Base-by-base conservation (phyloP, 2,113 vertebrate genomes). In the Edolisoma coerulescens region DNA sequence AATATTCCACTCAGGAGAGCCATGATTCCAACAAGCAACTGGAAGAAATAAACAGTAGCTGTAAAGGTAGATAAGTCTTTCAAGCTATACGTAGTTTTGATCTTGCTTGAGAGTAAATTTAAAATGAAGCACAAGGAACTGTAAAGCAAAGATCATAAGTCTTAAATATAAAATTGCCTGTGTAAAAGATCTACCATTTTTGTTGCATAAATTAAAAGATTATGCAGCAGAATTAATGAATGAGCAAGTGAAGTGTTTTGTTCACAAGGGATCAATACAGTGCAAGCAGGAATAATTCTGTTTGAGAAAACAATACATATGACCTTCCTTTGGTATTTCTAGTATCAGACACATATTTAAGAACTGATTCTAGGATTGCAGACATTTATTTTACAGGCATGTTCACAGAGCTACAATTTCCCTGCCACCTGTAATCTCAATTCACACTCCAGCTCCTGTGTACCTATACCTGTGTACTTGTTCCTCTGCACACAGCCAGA, bases 21-120 rank as follows among this genome's bases (percentile, higher is more conserved):
- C 97, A 99, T 97, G 90, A 98, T 97, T 87, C 98, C 99, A 88
- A 99, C 98, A 41, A 99, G 98, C 73, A 99, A 86, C 99, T 99
- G 83, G 76, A 97, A 92, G 39, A 94, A 90, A 97, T 61, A 95
- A 96, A 87, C 61, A 93, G 45, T 33, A 93, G 64, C 20, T 86
- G 92, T 96, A 90, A 93, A 74, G 32, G 49, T 64, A 57, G 79
- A 67, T 67, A 82, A 20, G 8, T 76, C 44, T 88, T 95, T 87
- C 52, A 79, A 75, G 54, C 63, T 68, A 56, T 30, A 35, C 1
- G 6, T 47, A 73, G 47, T 54, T 91, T 84, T 60, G 52, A n/a
- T 78, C 73, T 78, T 78, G 16, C 44, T 82, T 64, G 28, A 78
- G 14, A 42, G 4, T 50, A 71, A 57, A 47, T 64, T 95, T 90